Base-by-base conservation (phyloP, 2,113 vertebrate species). In the Neotoma lepida region DNA sequence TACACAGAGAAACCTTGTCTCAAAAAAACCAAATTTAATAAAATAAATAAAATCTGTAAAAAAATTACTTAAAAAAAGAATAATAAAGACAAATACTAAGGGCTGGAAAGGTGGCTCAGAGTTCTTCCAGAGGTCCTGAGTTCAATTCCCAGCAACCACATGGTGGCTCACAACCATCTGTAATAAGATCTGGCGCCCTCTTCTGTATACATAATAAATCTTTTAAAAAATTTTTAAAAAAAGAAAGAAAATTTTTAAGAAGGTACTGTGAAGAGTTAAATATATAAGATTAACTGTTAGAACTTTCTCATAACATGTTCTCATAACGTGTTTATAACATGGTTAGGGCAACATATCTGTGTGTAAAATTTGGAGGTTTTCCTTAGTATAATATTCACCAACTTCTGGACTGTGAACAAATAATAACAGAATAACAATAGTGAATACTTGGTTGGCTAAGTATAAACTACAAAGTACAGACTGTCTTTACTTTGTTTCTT, bases 401-500 rank as follows among this genome's bases (percentile, higher is more conserved):
- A 61, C 14, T 39, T 89, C 46, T 51, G 51, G 51, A 51, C 51
- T 51, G 51, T 93, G 18, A 91, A 15, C 78, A 64, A 89, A n/a
- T 84, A 90, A 89, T 80, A 63, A 7, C 30, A 74, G 14, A 70
- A 35, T 88, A 93, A 46, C 17, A 66, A 24, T 82, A 92, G 13
- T 81, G 41, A 64, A 46, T 88, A 70, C 33, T 87, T 90, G 44
- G 58, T 76, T 90, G 63, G 51, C 56, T 88, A 26, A 81, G 81
- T 56, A 33, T 61, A 51, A 87, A 41, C 76, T 93, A 49, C 70
- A 58, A 49, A 89, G 15, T 54, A 81, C 56, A 94, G 35, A 39
- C 28, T 74, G 18, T 84, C 35, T 89, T 81, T 9, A 56, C 3
- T 81, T 93, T 90, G 49, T 94, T 58, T 92, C 39, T 94, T 78